Conservation (phyloP, 2,888 invertebrate genomes). For the Spilosoma lubricipeda region DNA sequence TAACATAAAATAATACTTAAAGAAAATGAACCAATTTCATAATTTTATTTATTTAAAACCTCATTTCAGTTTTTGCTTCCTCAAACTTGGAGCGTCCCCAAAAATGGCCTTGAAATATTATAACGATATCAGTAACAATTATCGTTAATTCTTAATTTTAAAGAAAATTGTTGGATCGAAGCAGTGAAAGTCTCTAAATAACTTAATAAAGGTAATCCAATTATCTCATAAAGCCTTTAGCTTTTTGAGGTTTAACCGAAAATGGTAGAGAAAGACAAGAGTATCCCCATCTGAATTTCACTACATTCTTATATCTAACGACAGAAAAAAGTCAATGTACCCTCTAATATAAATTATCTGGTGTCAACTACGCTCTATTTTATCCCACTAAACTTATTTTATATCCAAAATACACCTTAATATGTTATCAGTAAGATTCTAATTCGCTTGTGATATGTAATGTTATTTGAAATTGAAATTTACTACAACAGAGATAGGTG, state of each 20-base stretch:
- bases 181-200: slow-evolving; percentile 44
- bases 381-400: slow-evolving; percentile 43
- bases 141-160: slow-evolving; percentile 43
- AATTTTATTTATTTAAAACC: neutral
- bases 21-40: neutral
- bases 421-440: slow-evolving; percentile 11
- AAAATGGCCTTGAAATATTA: slow-evolving; percentile 23
- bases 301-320: slow-evolving; percentile 58
- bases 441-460: slow-evolving; percentile 16
- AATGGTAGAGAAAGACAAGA: slow-evolving; percentile 35
- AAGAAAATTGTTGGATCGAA: slow-evolving; percentile 40
- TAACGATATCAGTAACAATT: slow-evolving; percentile 37
- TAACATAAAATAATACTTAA: neutral
- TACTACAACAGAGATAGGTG: slow-evolving; percentile 49
- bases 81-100: slow-evolving; percentile 28
- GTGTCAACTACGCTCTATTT: slow-evolving; percentile 65
- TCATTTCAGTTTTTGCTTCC: slow-evolving; percentile 2
- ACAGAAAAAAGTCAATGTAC: slow-evolving; percentile 55
- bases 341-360: slow-evolving; percentile 72
- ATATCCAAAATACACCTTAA: slow-evolving; percentile 43
- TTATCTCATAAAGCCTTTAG: slow-evolving; percentile 54
- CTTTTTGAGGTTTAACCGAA: slow-evolving; percentile 39
- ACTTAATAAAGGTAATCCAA: slow-evolving; percentile 70
- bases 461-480: slow-evolving; percentile 56
- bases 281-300: slow-evolving; percentile 54